Base-by-base conservation (phyloP, 2,113 vertebrate species). In the Lophochroa leadbeateri region DNA sequence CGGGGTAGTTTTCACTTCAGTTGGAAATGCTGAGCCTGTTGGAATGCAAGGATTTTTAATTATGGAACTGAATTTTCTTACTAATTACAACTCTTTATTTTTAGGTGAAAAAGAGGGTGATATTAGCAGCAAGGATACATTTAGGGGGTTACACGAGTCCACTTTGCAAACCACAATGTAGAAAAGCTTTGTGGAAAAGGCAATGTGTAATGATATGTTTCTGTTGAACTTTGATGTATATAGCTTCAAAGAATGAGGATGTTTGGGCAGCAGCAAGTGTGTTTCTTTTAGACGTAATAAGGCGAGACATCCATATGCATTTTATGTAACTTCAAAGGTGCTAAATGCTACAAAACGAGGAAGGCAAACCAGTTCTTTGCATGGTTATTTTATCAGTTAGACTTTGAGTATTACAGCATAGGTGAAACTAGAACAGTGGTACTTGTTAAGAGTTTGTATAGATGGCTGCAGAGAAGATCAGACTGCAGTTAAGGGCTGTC, bases 31-130 rank as follows among this genome's bases (percentile, higher is more conserved):
- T 71, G 41, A 88, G 57, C 41, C 60, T 79, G 21, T 41, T 86
- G 63, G 90, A 94, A 94, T 86, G 82, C 55, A 92, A 94, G 23
- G 57, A 74, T 90, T 78, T 93, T 94, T 86, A 93, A 94, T 81
- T 80, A 46, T 77, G 47, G 93, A 89, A 80, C 57, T 55, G 52
- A 65, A 47, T 83, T 64, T 91, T 92, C 74, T 79, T 60, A 35
- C 63, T 64, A 94, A 85, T 92, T 78, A 82, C 44, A 80, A 90
- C 88, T 91, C 39, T 63, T 52, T 86, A 67, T 95, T 97, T 97
- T 96, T 94, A 88, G 86, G 76, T 87, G 67, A 69, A 88, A 83
- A 80, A 64, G 61, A 82, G 53, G 71, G 52, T 52, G 29, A 35
- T 93, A 31, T 37, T 79, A 93, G 46, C 69, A 86, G 88, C 52